Conservation (phyloP, 2,888 invertebrate species). For the Cantharis nigra region DNA sequence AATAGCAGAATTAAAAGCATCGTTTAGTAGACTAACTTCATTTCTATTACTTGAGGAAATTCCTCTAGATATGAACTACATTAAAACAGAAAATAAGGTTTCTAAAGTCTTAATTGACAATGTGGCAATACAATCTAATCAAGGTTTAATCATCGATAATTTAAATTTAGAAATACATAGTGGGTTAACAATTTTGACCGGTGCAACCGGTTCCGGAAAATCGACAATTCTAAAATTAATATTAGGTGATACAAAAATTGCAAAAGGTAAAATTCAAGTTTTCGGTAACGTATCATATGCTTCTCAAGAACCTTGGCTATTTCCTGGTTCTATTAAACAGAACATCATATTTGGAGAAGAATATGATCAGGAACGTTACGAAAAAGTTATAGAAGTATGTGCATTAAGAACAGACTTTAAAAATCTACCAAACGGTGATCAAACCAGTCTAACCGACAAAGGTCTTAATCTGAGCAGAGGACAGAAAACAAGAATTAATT, state of each 20-base stretch:
- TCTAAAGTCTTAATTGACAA: background rate
- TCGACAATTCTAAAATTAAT: conserved; percentile 54
- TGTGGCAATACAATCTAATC: background rate
- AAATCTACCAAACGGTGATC: conserved; percentile 73
- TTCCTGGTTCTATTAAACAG: conserved; percentile 67
- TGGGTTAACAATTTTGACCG: conserved; percentile 61
- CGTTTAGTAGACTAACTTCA: conserved; percentile 70
- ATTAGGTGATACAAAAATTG: conserved; percentile 51
- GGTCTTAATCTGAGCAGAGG: conserved; percentile 82
- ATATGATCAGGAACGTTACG: conserved; percentile 61
- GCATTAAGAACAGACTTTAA: conserved; percentile 53
- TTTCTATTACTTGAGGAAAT: conserved; percentile 64
- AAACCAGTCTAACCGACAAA: conserved; percentile 78
- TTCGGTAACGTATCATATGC: conserved; percentile 62
- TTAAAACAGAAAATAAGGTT: background rate
- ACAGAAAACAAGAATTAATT: conserved; percentile 78
- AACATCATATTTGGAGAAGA: conserved; percentile 56
- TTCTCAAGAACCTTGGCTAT: conserved; percentile 68
- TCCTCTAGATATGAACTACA: background rate
- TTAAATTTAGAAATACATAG: conserved; percentile 54
- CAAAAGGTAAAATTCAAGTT: conserved; percentile 52
- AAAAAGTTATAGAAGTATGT: conserved; percentile 66
- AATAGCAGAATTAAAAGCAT: conserved; percentile 77
- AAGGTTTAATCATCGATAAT: conserved; percentile 51
- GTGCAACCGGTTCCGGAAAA: conserved; percentile 70